phyloP scores from a whole-genome alignment of 2,888 invertebrate genomes.

The Pyrgus malvae region DNA sequence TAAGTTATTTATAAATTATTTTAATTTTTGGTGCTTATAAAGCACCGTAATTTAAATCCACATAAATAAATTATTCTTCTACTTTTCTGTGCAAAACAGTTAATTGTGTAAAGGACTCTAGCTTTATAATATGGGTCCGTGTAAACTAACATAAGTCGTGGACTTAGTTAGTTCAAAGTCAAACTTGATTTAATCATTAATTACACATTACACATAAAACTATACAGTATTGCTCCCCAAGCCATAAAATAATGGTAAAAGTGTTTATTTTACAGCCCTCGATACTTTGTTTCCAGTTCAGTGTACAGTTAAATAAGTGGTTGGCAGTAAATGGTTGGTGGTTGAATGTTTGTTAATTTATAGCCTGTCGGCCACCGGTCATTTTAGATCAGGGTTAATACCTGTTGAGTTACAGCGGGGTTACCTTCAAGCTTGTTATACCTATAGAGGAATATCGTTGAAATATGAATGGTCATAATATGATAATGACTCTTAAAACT shows the following conservation, averaged over 20 bases:
- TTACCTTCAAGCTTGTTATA: constrained; percentile 36
- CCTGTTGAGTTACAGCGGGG: constrained; percentile 76
- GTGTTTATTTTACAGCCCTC: constrained; percentile 11
- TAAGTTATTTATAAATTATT: too few relatives aligned
- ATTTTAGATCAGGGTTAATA: constrained; percentile 69
- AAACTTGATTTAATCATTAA: too few relatives aligned
- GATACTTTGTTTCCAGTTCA: constrained; percentile 2
- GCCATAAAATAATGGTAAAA: constrained; percentile 1
- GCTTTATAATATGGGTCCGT: too few relatives aligned
- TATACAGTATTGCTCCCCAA: not conserved
- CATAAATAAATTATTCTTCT: too few relatives aligned
- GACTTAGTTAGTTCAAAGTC: too few relatives aligned
- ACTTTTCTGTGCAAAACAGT: too few relatives aligned
- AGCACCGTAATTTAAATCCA: too few relatives aligned
- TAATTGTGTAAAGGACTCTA: too few relatives aligned
- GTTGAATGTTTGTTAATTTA: constrained; percentile 53
- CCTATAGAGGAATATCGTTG: not conserved
- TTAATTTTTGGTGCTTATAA: too few relatives aligned
- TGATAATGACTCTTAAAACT: too few relatives aligned
- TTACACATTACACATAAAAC: not conserved
- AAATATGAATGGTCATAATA: not conserved
- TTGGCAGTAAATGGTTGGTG: constrained; percentile 6
- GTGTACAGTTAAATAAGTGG: constrained; percentile 9
- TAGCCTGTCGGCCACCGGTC: constrained; percentile 60
- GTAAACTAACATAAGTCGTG: too few relatives aligned